A percentile compares a stretch with the other conserved stretches of the same genome.
These are phyloP conservation scores for Sebastes steindachneri DNA, from an alignment of 2,797 vertebrate species.

Conservation along the genomic window DNA sequence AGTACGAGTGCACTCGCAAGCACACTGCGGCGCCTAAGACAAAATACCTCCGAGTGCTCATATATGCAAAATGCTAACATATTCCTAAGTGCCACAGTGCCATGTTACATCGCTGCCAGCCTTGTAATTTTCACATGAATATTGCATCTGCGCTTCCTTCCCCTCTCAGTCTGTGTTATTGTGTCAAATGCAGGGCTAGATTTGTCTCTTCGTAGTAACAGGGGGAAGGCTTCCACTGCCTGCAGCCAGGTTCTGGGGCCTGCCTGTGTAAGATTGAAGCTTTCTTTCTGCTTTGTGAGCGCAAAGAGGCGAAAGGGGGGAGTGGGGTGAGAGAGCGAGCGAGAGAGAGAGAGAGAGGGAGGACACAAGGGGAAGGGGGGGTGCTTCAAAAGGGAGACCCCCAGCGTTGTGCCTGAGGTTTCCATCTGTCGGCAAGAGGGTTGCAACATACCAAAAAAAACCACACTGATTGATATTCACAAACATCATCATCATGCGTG, in stretches of 20 bases:
- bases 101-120: conserved; percentile 64
- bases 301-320: conserved; percentile 12
- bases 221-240: conserved; percentile 66
- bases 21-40: conserved; percentile 31
- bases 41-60: conserved; percentile 58
- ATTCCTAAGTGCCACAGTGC: conserved; percentile 63
- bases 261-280: conserved; percentile 64
- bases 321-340: not conserved
- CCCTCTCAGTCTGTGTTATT: conserved; percentile 55
- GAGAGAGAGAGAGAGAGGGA: not conserved
- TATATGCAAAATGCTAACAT: conserved; percentile 66
- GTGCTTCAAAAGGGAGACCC: conserved; percentile 69
- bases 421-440: conserved; percentile 75
- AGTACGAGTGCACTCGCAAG: conserved; percentile 30
- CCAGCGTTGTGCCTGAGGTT: conserved; percentile 73
- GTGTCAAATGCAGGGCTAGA: conserved; percentile 65
- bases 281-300: conserved; percentile 64
- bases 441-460: conserved; percentile 37
- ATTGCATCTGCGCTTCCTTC: conserved; percentile 61
- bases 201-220: conserved; percentile 61
- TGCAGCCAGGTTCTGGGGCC: conserved; percentile 70
- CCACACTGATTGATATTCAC: conserved; percentile 42
- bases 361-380: not conserved
- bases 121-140: conserved; percentile 74
- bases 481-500: conserved; percentile 45